A percentile compares a stretch with the other conserved stretches of the same genome.
phyloP scores from a whole-genome alignment of 2,797 vertebrate genomes.

The Tragopan temminckii region DNA sequence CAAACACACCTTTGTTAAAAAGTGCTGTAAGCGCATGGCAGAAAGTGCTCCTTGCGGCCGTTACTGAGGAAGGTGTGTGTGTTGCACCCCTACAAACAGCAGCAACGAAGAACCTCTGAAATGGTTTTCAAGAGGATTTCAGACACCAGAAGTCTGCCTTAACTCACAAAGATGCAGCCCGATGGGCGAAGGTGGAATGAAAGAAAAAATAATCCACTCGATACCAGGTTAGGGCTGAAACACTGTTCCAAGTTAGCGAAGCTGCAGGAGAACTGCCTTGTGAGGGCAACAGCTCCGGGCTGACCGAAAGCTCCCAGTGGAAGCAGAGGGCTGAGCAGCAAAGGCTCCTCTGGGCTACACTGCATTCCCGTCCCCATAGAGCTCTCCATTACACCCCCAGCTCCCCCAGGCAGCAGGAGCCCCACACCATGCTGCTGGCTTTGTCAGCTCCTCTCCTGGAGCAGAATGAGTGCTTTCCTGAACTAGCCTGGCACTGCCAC shows the following conservation, averaged over 20 bases:
- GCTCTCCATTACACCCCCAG: no score
- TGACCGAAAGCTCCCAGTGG: not conserved
- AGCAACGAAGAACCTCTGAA: not conserved
- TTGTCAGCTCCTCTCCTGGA: not conserved
- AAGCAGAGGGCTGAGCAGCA: rapidly evolving
- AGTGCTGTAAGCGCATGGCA: not conserved
- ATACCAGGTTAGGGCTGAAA: not conserved
- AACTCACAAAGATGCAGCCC: not conserved
- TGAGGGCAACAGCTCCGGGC: rapidly evolving
- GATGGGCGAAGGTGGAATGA: not conserved
- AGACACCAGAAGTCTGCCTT: not conserved
- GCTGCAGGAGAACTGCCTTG: not conserved
- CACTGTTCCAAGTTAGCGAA: not conserved
- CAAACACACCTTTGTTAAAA: slow-evolving; percentile 19
- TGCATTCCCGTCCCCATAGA: not conserved
- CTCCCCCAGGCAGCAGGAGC: not conserved
- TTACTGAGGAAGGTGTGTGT: not conserved
- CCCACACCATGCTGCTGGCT: rapidly evolving
- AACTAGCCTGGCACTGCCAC: rapidly evolving
- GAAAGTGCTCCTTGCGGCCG: not conserved
- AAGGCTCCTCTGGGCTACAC: not conserved
- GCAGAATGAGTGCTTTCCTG: not conserved
- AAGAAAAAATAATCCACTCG: not conserved
- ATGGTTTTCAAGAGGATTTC: not conserved
- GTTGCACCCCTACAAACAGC: not conserved